Conservation (phyloP, 1,140 invertebrate species). For the Fopius arisanus region DNA sequence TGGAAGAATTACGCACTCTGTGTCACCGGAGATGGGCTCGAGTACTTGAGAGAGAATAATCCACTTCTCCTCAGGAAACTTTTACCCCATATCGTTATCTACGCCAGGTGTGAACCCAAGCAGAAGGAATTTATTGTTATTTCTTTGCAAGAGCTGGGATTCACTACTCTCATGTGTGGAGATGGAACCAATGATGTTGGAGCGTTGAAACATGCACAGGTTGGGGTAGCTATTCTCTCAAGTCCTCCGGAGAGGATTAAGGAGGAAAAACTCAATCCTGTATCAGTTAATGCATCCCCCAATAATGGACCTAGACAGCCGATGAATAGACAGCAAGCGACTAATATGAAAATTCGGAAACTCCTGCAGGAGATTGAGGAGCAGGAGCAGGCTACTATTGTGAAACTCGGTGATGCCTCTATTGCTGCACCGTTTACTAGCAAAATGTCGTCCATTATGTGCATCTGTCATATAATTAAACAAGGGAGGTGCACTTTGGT, state of each 20-base stretch:
- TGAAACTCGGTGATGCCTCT: slow-evolving; percentile 97
- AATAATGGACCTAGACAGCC: slow-evolving; percentile 45
- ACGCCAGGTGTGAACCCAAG: slow-evolving; percentile 94
- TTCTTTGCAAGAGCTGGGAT: slow-evolving; percentile 87
- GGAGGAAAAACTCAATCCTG: slow-evolving; percentile 24
- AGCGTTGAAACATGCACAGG: slow-evolving; percentile 98
- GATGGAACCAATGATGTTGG: slow-evolving; percentile 99
- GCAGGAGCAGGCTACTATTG: slow-evolving; percentile 85
- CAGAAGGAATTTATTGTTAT: slow-evolving; percentile 97
- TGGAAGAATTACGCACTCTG: slow-evolving; percentile 86
- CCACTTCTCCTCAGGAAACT: slow-evolving; percentile 74
- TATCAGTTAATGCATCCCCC: slow-evolving; percentile 37
- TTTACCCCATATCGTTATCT: slow-evolving; percentile 87
- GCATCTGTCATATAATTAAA: slow-evolving; percentile 98
- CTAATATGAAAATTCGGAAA: slow-evolving; percentile 72
- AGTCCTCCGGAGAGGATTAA: slow-evolving; percentile 78
- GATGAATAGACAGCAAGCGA: slow-evolving; percentile 52
- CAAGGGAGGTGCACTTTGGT: slow-evolving; percentile 99
- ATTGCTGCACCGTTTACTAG: slow-evolving; percentile 99
- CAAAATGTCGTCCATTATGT: slow-evolving; percentile 95
- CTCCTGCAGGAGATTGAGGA: slow-evolving; percentile 92
- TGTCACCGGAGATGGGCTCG: slow-evolving; percentile 90
- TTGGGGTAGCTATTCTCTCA: slow-evolving; percentile 90
- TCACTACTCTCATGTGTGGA: slow-evolving; percentile 97
- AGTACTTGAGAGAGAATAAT: slow-evolving; percentile 74